Evolutionary conservation across 2,888 invertebrate genomes (phyloP), one percentile per base, ranked within the genome.

Genomic region (Sicus ferrugineus): DNA sequence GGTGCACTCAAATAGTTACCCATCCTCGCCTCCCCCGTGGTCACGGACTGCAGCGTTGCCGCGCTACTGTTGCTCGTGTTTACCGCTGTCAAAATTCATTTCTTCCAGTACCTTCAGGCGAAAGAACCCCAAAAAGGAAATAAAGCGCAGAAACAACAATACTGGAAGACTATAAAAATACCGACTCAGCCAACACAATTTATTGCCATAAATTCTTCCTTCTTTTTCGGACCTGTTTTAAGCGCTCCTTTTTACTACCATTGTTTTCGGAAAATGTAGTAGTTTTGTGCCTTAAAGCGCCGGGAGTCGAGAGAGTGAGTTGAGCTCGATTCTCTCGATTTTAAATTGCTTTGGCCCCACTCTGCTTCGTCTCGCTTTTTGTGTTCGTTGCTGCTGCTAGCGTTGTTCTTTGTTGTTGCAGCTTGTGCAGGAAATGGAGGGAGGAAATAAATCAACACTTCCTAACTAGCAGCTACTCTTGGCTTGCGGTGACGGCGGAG

Each of bases 201-300:
- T 74, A 75, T 74, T 71, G 70, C 73, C 67, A 61, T 64, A 73
- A 73, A 74, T 73, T 71, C 68, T 73, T 54, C 23, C 54, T 74
- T 70, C 67, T 64, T 19, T 58, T 66, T 62, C 9, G 16, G 11
- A 38, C 42, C 14, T 54, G 28, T 54, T 54, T 54, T 28, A 38
- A 59, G 34, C 3, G 34, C n/a, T 34, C 38, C 23, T 26, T 62
- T 58, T 62, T 7, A 19, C 5, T 34, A 21, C 34, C 26, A 21
- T 23, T 34, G 16, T 65, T 65, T 34, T 34, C 54, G 7, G 16
- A 59, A 67, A 59, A 48, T 59, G 58, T 59, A 48, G 58, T 48
- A 48, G 30, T 46, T 48, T 67, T 48, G 48, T 67, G 58, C 67
- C 59, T 58, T 46, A 56, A 66, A 58, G 58, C 58, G 23, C 31